Percentiles rank a stretch among this genome's conserved stretches.
These are phyloP conservation scores for Tribolium castaneum DNA, from an alignment of 1,140 invertebrate genomes.

Conservation along the genomic window DNA sequence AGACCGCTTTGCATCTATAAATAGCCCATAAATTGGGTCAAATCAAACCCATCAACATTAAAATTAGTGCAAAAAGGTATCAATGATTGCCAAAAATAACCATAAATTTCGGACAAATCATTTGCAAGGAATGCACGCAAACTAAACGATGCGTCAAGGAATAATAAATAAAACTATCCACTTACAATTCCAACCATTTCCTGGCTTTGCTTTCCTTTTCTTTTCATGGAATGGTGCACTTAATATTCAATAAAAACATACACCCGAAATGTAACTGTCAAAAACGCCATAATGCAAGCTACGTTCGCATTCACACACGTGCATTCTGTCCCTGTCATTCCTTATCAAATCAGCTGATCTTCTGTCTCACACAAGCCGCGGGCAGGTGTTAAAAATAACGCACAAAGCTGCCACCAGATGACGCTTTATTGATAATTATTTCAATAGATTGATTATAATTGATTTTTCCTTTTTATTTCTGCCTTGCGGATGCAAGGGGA, in stretches of 20 bases:
- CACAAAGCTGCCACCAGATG: conserved; percentile 15
- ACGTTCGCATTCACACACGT: not conserved
- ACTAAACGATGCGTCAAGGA: conserved; percentile 3
- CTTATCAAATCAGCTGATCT: not conserved
- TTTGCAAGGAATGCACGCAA: not conserved
- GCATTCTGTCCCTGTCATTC: not conserved
- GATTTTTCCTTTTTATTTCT: conserved; percentile 23
- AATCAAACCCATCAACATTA: conserved; percentile 21
- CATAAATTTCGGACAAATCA: not conserved
- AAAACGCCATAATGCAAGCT: conserved; percentile 30
- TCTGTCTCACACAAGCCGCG: not conserved
- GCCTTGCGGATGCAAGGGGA: not conserved
- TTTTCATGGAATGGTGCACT: conserved; percentile 32
- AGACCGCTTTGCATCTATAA: not conserved
- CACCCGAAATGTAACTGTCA: conserved; percentile 39
- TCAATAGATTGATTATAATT: conserved; percentile 21
- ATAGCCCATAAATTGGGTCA: conserved; percentile 17
- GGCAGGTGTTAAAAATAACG: conserved; percentile 11
- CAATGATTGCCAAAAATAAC: conserved; percentile 30
- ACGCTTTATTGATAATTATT: conserved; percentile 34
- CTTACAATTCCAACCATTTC: conserved; percentile 38
- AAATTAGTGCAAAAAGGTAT: not conserved
- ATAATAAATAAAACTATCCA: conserved; percentile 30
- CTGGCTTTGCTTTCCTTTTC: conserved; percentile 21
- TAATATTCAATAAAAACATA: conserved; percentile 37